These are phyloP conservation scores for Hypomecis punctinalis DNA, from an alignment of 2,888 invertebrate species.

Conservation along the genomic window DNA sequence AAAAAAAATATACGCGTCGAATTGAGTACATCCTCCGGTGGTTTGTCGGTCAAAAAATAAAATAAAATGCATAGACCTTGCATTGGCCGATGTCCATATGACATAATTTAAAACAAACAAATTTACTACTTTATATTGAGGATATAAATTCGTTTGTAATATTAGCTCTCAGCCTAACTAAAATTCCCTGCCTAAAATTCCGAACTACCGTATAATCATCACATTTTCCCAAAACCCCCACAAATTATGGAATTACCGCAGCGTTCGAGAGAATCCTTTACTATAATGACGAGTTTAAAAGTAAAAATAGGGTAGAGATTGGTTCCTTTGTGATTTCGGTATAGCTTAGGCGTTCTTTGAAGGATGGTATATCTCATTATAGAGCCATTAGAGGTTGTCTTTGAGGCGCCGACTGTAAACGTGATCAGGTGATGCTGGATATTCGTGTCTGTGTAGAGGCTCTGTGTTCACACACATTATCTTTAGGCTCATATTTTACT, in stretches of 20 bases:
- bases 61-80: too few relatives aligned
- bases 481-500: constrained; percentile 1
- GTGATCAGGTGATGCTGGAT: constrained; percentile 23
- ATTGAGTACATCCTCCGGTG: too few relatives aligned
- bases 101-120: too few relatives aligned
- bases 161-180: background rate
- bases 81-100: too few relatives aligned
- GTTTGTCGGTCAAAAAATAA: too few relatives aligned
- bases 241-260: constrained; percentile 19
- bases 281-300: constrained; percentile 31
- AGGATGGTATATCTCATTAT: constrained; percentile 30
- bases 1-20: too few relatives aligned
- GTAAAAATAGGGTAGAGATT: constrained; percentile 33
- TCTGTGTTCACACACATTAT: constrained; percentile 20
- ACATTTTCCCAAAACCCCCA: constrained; percentile 17
- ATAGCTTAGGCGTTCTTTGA: constrained; percentile 23
- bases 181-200: constrained; percentile 6
- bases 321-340: constrained; percentile 31
- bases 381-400: constrained; percentile 33
- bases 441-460: constrained; percentile 4
- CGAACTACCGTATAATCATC: constrained; percentile 31
- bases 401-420: constrained; percentile 33
- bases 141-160: background rate
- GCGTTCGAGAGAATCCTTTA: constrained; percentile 22
- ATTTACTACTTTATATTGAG: too few relatives aligned